phyloP scores from a whole-genome alignment of 2,797 vertebrate genomes.

The Hydrocynus forskahlii region DNA sequence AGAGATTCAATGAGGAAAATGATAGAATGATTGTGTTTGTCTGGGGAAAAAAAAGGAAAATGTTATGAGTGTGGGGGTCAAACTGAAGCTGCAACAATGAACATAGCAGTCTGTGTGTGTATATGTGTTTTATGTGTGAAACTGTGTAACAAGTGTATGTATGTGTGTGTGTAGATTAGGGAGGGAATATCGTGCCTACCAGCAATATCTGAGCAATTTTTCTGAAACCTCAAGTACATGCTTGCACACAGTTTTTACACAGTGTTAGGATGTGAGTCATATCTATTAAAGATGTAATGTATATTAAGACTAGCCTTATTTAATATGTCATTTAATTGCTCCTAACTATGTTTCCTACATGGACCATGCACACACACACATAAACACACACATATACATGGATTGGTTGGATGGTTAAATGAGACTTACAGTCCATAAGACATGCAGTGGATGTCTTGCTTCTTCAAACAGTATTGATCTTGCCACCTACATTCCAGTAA shows the following conservation, averaged over 20 bases:
- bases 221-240: slow-evolving; percentile 3
- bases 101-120: not conserved
- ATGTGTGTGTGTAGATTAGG: slow-evolving; percentile 12
- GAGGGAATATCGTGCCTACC: not conserved
- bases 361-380: not conserved
- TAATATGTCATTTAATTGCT: too few species aligned
- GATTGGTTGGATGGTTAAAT: not conserved
- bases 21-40: not conserved
- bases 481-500: slow-evolving; percentile 2
- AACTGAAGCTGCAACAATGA: not conserved
- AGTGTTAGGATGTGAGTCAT: too few species aligned
- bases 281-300: too few species aligned
- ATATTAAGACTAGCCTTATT: too few species aligned
- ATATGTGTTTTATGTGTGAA: not conserved
- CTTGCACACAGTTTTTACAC: not conserved
- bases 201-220: slow-evolving; percentile 21
- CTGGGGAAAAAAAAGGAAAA: not conserved
- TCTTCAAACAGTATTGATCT: slow-evolving; percentile 37
- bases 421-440: not conserved
- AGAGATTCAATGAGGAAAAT: not conserved
- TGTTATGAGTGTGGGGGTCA: too few species aligned
- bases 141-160: not conserved
- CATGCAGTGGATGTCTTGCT: not conserved
- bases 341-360: too few species aligned
- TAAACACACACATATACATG: not conserved